These are phyloP conservation scores for Oryzias javanicus DNA, from an alignment of 2,113 vertebrate species.

Conservation along the genomic window DNA sequence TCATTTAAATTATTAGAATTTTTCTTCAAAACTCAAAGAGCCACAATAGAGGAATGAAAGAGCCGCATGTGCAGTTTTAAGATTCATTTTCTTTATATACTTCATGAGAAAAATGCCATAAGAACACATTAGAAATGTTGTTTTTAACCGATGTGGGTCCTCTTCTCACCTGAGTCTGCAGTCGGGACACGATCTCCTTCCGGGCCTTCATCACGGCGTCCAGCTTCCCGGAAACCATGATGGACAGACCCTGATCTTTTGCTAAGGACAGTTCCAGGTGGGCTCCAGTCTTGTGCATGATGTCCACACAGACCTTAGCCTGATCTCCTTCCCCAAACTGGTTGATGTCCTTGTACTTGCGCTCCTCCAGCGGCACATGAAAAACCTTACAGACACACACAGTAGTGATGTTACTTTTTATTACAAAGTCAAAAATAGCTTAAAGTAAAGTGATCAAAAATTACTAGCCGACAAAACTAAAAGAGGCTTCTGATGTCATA, in stretches of 20 bases:
- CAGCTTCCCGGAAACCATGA: conserved; percentile 98
- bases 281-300: conserved; percentile 98
- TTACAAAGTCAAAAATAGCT: too few species aligned
- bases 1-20: too few species aligned
- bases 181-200: conserved; percentile 96
- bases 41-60: too few species aligned
- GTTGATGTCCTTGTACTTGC: conserved; percentile 98
- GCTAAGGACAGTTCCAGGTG: conserved; percentile 97
- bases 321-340: conserved; percentile 99
- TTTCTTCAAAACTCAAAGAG: too few species aligned
- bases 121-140: not conserved
- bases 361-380: conserved; percentile 97
- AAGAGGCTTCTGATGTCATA: too few species aligned
- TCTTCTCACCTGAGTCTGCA: conserved; percentile 92
- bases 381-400: conserved; percentile 83
- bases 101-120: too few species aligned
- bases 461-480: too few species aligned
- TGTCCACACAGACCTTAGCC: conserved; percentile 98
- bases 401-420: not conserved
- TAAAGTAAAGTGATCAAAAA: too few species aligned
- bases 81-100: too few species aligned
- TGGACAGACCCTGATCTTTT: conserved; percentile 98
- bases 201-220: conserved; percentile 99
- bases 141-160: not conserved
- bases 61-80: too few species aligned